Base-by-base conservation (phyloP, 2,888 invertebrate genomes). In the Agrilus biguttatus region DNA sequence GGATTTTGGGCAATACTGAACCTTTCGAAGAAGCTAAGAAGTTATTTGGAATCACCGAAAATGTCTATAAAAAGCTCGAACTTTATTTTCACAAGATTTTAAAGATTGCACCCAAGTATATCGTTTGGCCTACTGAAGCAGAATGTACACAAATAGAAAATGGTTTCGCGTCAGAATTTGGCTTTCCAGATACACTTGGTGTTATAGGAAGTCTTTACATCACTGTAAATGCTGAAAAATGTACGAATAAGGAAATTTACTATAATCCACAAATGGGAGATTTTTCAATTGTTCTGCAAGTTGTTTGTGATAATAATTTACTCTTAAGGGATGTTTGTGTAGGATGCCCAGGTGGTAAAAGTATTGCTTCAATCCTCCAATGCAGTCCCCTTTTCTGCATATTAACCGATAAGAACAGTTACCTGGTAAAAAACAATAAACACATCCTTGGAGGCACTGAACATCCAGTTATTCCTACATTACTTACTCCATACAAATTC, bases 281-380 rank as follows among this genome's bases (percentile, higher is more conserved):
- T 13, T 43, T 51, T 39, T 49, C 51, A n/a, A 51, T 54, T 33
- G 49, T 54, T 14, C 40, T 54, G 14, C 54, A 54, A 45, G 52
- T 50, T 13, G 54, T 54, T 37, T 52, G 53, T 40, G 54, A 54
- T 46, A 50, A 46, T 47, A 47, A 51, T 42, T 44, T 51, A 21
- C 36, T 54, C 21, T 43, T 54, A 23, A 45, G 54, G n/a, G 51
- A 54, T 39, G 47, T 53, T 14, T 51, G 49, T 42, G 47, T 47
- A 14, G 54, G 54, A 36, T 51, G 47, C 40, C 54, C 54, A 2
- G 54, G 53, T 14, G 50, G 51, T 37, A 50, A 47, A 42, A 47
- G 42, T 40, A 47, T 54, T 10, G 43, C 47, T 36, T 47, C 48
- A 13, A 53, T 54, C 39, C 46, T 54, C 39, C 44, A 49, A 46